Evolutionary conservation across 2,888 invertebrate species (phyloP).

Genomic region (Troides aeacus): DNA sequence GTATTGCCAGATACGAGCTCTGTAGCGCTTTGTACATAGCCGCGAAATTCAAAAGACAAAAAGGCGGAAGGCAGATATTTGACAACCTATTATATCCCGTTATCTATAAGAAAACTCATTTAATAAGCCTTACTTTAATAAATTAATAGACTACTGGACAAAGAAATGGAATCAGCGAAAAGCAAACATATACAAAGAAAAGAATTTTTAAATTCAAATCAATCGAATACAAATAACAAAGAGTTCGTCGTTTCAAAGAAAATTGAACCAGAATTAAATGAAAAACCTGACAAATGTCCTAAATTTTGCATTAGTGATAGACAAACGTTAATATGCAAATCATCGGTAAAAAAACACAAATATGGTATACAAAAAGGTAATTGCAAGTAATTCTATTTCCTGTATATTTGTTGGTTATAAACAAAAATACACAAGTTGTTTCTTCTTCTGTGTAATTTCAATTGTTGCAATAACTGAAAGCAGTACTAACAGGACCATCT

Average conservation of each 20-base stretch:
- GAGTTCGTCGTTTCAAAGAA: neutral
- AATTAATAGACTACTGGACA: neutral
- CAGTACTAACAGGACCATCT: no score
- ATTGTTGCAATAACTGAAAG: no score
- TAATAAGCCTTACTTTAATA: neutral
- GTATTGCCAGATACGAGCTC: no score
- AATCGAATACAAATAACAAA: neutral
- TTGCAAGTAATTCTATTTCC: neutral
- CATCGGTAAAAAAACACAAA: neutral
- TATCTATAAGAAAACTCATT: no score
- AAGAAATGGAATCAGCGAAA: neutral
- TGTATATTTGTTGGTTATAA: no score
- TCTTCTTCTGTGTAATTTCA: no score
- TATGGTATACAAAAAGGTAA: slow-evolving; percentile 3
- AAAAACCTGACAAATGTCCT: neutral
- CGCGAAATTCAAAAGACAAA: no score
- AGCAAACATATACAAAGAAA: neutral
- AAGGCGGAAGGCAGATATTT: no score
- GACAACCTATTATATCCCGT: no score
- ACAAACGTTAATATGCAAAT: slow-evolving; percentile 13
- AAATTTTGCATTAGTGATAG: slow-evolving; percentile 12
- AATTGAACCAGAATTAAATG: neutral
- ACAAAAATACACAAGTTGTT: no score
- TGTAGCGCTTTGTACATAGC: no score
- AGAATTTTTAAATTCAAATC: neutral